Evolutionary conservation across 1,140 invertebrate species (phyloP), one percentile per base, ranked within the genome.

Genomic region (Drosophila pruinosa): DNA sequence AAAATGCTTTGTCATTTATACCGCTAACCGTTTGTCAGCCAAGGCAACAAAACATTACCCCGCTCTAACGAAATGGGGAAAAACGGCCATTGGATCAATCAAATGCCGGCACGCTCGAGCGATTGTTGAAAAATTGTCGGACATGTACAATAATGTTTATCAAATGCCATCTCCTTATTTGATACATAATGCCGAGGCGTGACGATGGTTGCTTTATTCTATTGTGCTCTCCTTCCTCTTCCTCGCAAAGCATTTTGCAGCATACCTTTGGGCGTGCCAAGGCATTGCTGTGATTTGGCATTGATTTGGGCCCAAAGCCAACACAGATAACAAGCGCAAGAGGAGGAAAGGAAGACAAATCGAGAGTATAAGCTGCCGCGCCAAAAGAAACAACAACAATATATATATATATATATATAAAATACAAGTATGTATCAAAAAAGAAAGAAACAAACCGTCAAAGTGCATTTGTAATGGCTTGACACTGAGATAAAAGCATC

Each of bases 101-200:
- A 78, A 82, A 78, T 72, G 61, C 62, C 75, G 64, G 65, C 71
- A 85, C 74, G 81, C 81, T 81, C 57, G 54, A 77, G 56, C 70
- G 82, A 88, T 88, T 85, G 73, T 77, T 86, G 82, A 85, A 86
- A 85, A 85, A 85, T 86, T 86, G 77, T 85, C 77, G 81, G 82
- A 88, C 81, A 85, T 81, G 81, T 85, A 71, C 81, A 85, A 85
- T 85, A 85, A 86, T 85, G 82, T 85, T 85, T 81, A 85, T 85
- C 81, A 75, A 85, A 85, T 78, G 81, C 56, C 81, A 85, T 81
- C 64, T 77, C 41, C 62, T 69, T 72, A 57, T 71, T 54, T 45
- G 67, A 39, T 56, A 70, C 59, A 70, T 56, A 70, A 70, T 64
- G 50, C 24, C 34, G 59, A 47, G 58, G 59, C 67, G 54, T 74